Evolutionary conservation across 2,888 invertebrate species (phyloP).

Genomic region (Rotaria macrura): DNA sequence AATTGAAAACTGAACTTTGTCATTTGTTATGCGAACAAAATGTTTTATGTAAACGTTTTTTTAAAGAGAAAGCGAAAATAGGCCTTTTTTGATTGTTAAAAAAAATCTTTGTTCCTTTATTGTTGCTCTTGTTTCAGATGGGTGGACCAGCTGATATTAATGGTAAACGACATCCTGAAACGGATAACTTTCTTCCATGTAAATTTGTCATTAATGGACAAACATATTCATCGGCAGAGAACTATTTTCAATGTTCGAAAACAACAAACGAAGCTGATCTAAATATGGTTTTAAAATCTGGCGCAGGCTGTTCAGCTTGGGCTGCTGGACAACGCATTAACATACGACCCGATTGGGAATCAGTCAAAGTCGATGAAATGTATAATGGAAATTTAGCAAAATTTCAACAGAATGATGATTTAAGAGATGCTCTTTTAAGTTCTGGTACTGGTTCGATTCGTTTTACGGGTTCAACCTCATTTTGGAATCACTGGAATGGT

Average conservation of each 20-base stretch:
- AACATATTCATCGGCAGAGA: not conserved
- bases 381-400: not conserved
- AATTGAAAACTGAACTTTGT: slow-evolving; percentile 29
- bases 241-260: slow-evolving; percentile 10
- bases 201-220: not conserved
- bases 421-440: not conserved
- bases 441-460: not conserved
- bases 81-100: not conserved
- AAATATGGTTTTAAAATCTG: not conserved
- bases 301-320: not conserved
- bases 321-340: not conserved
- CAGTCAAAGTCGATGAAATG: not conserved
- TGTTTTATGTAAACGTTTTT: slow-evolving; percentile 12
- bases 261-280: not conserved
- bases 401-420: not conserved
- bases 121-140: not conserved
- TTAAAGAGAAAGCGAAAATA: not conserved
- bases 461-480: not conserved
- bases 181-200: slow-evolving; percentile 17
- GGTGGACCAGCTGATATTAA: not conserved
- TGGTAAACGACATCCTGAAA: not conserved
- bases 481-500: slow-evolving; percentile 12
- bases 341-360: not conserved
- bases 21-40: slow-evolving; percentile 23
- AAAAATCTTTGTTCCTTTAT: not conserved